Percentiles rank a stretch among this genome's conserved stretches.
These are phyloP conservation scores for Caenorhabditis uteleia DNA, from an alignment of 2,888 invertebrate species.

Conservation along the genomic window DNA sequence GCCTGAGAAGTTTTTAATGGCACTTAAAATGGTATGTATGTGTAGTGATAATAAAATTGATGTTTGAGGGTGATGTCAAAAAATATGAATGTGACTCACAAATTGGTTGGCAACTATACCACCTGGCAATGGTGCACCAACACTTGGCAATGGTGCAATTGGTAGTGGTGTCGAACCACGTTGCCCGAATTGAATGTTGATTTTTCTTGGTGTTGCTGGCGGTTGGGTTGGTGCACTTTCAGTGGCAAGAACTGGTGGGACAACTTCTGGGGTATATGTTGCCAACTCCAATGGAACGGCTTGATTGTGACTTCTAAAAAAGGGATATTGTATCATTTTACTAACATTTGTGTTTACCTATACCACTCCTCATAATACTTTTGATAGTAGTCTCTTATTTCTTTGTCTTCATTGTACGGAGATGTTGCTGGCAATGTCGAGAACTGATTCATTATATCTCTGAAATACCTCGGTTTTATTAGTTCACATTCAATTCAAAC, in stretches of 20 bases:
- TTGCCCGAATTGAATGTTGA: slow-evolving; percentile 23
- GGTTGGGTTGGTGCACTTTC: slow-evolving; percentile 1
- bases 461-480: slow-evolving; percentile 2
- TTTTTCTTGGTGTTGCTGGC: slow-evolving; percentile 13
- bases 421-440: slow-evolving; percentile 14
- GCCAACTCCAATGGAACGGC: background rate
- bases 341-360: slow-evolving; percentile 6
- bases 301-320: slow-evolving; percentile 28
- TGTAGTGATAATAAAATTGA: slow-evolving; percentile 18
- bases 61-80: slow-evolving; percentile 29
- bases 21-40: too few relatives aligned
- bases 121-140: background rate
- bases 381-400: slow-evolving; percentile 29
- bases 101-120: background rate
- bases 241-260: too few relatives aligned
- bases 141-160: background rate
- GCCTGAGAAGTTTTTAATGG: too few relatives aligned
- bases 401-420: slow-evolving; percentile 18
- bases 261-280: background rate
- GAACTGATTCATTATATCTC: slow-evolving; percentile 21
- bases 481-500: slow-evolving; percentile 8
- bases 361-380: slow-evolving; percentile 43
- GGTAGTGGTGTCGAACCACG: background rate
- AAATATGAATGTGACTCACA: slow-evolving; percentile 20
- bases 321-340: background rate